Conservation (phyloP, 2,113 vertebrate genomes). For the Rhombomys opimus region DNA sequence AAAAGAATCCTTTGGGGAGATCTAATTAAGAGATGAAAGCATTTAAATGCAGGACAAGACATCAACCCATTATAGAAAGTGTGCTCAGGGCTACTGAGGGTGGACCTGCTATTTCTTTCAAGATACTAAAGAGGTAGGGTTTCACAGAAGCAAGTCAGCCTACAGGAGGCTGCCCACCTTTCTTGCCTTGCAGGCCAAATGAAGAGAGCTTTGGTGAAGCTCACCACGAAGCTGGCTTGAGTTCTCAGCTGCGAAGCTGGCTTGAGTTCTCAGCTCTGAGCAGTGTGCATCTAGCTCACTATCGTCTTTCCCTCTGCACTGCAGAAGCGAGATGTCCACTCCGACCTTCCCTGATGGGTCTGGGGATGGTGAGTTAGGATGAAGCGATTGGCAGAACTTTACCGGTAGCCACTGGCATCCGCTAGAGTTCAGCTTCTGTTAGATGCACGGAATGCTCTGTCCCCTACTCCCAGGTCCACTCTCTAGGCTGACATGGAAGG, state of each 20-base stretch:
- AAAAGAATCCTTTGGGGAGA: neutral
- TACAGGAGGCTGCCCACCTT: neutral
- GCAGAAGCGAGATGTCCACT: neutral
- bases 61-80: neutral
- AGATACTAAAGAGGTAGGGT: neutral
- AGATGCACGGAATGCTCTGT: accelerated
- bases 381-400: neutral
- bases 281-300: neutral
- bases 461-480: accelerated
- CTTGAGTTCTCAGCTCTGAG: neutral
- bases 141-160: neutral
- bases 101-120: neutral
- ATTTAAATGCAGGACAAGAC: neutral
- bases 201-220: neutral
- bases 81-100: neutral
- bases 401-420: neutral
- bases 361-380: neutral
- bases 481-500: neutral
- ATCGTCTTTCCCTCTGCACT: neutral
- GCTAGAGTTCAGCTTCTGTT: neutral
- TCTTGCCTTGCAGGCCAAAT: neutral
- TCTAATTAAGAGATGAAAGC: constrained; percentile 39
- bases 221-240: too few species aligned
- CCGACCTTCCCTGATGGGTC: neutral
- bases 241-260: too few species aligned